phyloP scores from a whole-genome alignment of 1,140 invertebrate genomes.

The Tetraneura akinire region DNA sequence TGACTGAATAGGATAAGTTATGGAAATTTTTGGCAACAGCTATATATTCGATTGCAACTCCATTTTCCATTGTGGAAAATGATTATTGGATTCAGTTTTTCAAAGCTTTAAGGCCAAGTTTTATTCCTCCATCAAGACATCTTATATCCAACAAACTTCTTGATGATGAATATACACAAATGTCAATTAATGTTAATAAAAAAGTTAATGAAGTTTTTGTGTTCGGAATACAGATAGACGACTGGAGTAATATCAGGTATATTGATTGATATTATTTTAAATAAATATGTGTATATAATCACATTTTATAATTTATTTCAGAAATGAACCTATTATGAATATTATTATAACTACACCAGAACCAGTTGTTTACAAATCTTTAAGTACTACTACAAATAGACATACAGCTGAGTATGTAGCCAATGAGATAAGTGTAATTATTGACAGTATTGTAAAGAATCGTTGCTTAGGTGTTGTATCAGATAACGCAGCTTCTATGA shows the following conservation, averaged over 20 bases:
- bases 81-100: not conserved
- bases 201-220: slow-evolving; percentile 1
- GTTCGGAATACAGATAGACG: not conserved
- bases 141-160: not conserved
- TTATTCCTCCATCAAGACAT: not conserved
- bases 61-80: slow-evolving; percentile 1
- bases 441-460: not conserved
- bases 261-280: not conserved
- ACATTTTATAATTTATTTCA: slow-evolving; percentile 6
- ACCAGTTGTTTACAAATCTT: slow-evolving; percentile 5
- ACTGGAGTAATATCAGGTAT: not conserved
- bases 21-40: not conserved
- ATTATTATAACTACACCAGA: not conserved
- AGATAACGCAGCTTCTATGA: not conserved
- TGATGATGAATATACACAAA: not conserved
- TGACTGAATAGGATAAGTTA: not conserved
- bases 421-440: not conserved
- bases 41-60: not conserved
- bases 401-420: not conserved
- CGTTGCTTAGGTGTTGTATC: slow-evolving; percentile 9
- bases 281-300: not conserved
- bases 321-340: slow-evolving; percentile 3
- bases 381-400: not conserved
- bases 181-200: not conserved
- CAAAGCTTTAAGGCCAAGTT: not conserved